Conservation (phyloP, 2,113 vertebrate species). For the Rutilus rutilus region DNA sequence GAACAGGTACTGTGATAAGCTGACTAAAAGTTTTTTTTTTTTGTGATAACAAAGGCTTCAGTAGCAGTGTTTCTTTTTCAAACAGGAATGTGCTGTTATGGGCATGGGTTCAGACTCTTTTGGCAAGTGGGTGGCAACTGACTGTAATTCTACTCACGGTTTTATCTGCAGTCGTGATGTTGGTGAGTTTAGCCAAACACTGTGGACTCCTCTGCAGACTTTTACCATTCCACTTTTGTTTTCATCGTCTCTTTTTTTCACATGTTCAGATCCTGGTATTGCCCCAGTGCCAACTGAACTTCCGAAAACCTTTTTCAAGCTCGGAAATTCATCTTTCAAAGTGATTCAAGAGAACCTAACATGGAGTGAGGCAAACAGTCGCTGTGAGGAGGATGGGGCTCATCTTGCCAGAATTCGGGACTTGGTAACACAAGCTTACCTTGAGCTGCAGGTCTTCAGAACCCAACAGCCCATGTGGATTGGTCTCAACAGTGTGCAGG, state of each 20-base stretch:
- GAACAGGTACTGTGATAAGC: not conserved
- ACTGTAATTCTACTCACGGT: slow-evolving; percentile 80
- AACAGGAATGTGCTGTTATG: slow-evolving; percentile 84
- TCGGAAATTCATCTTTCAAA: slow-evolving; percentile 82
- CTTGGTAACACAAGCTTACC: slow-evolving; percentile 76
- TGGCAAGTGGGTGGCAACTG: slow-evolving; percentile 81
- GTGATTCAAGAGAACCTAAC: slow-evolving; percentile 76
- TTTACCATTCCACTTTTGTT: not conserved
- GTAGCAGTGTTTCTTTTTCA: not conserved
- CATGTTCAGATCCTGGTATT: slow-evolving; percentile 72
- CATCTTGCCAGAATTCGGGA: slow-evolving; percentile 82
- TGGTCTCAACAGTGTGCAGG: slow-evolving; percentile 88
- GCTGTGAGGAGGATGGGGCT: slow-evolving; percentile 73
- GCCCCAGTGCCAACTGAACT: slow-evolving; percentile 58
- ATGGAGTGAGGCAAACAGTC: slow-evolving; percentile 80
- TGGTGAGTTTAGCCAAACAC: slow-evolving; percentile 70
- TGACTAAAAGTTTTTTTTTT: not conserved
- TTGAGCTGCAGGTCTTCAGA: slow-evolving; percentile 77
- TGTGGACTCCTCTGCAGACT: not conserved
- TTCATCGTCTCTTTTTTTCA: not conserved
- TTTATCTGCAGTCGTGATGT: slow-evolving; percentile 81
- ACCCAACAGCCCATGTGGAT: slow-evolving; percentile 85
- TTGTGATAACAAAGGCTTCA: not conserved
- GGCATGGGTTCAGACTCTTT: slow-evolving; percentile 56
- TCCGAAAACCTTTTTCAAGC: slow-evolving; percentile 63